Percentiles rank a stretch among this genome's conserved stretches.
Conservation (phyloP, 2,113 vertebrate species). For the Monarcha castaneiventris region DNA sequence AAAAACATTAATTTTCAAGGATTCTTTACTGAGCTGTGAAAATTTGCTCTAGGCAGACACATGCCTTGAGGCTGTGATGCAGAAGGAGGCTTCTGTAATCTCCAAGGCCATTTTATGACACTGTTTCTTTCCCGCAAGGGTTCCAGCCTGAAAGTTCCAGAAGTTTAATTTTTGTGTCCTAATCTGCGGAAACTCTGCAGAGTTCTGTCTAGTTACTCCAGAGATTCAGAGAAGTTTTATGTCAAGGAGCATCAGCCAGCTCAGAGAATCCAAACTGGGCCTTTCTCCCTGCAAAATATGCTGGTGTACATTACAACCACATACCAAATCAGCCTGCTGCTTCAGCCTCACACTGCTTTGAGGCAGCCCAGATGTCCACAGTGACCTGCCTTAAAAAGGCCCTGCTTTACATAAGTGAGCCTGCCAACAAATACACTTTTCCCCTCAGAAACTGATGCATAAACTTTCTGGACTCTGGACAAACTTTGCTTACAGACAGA, state of each 20-base stretch:
- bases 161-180: not conserved
- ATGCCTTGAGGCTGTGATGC: not conserved
- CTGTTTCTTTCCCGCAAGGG: not conserved
- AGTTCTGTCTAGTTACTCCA: not conserved
- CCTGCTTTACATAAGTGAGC: not conserved
- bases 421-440: not conserved
- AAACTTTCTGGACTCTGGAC: not conserved
- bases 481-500: not conserved
- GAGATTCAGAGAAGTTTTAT: not conserved
- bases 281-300: not conserved
- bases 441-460: not conserved
- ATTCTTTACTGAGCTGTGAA: not conserved
- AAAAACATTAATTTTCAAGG: not conserved
- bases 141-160: not conserved
- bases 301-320: not conserved
- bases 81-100: not conserved
- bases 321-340: not conserved
- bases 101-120: not conserved
- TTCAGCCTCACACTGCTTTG: rapidly evolving
- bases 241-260: not conserved
- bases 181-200: not conserved
- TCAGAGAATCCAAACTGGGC: not conserved
- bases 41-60: not conserved
- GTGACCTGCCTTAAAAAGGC: not conserved
- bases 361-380: not conserved